These are phyloP conservation scores for Ophiothrix spiculata DNA, from an alignment of 35 echinoderm and acorn worm species.

Conservation along the genomic window DNA sequence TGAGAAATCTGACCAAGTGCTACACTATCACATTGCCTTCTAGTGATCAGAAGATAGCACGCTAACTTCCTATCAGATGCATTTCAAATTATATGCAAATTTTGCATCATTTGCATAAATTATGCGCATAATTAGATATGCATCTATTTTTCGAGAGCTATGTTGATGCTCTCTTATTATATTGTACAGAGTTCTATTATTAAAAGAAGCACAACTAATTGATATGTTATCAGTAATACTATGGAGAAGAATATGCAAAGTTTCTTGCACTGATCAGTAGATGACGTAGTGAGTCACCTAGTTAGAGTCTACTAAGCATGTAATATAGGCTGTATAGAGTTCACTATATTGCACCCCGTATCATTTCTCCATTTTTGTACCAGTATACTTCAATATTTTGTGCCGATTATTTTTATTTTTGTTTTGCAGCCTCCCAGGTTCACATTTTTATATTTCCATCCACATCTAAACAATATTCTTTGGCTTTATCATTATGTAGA, in stretches of 20 bases:
- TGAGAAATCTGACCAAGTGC: neutral
- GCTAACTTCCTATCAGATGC: neutral
- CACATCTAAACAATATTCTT: too few species aligned
- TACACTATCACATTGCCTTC: slow-evolving; percentile 1
- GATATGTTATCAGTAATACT: neutral
- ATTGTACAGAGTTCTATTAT: slow-evolving; percentile 10
- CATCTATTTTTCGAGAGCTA: neutral
- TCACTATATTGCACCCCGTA: neutral
- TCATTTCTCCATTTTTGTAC: neutral
- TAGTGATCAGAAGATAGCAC: neutral
- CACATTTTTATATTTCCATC: too few species aligned
- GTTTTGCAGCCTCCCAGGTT: neutral
- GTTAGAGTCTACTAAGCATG: neutral
- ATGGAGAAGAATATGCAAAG: slow-evolving; percentile 4
- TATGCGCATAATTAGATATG: slow-evolving; percentile 6
- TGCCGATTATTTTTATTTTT: neutral
- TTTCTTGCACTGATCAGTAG: neutral
- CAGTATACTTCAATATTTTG: neutral
- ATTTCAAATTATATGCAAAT: slow-evolving; percentile 17
- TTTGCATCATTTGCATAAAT: slow-evolving; percentile 11
- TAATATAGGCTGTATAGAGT: slow-evolving; percentile 4
- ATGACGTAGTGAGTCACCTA: neutral
- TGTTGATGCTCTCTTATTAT: neutral
- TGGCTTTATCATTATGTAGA: too few species aligned
- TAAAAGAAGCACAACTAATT: slow-evolving; percentile 7